These are phyloP conservation scores for Andrena marginata DNA, from an alignment of 2,888 invertebrate species.

Conservation along the genomic window DNA sequence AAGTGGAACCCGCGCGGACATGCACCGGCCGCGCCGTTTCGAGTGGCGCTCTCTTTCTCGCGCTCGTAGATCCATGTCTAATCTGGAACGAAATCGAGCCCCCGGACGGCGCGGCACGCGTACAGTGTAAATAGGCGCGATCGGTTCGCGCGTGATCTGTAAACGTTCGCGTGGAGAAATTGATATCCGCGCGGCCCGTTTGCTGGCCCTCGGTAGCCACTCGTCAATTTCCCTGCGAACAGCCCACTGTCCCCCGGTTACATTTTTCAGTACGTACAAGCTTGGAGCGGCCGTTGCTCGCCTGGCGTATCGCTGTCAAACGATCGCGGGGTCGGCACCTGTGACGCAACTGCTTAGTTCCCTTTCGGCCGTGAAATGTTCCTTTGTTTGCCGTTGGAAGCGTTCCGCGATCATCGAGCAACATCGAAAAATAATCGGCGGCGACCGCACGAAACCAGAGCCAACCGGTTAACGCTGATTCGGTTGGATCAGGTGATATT, in stretches of 20 bases:
- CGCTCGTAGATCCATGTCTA: not conserved
- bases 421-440: conserved; percentile 23
- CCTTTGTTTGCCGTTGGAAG: not conserved
- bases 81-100: not conserved
- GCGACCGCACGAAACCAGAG: conserved; percentile 70
- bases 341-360: not conserved
- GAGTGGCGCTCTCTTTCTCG: not conserved
- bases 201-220: not conserved
- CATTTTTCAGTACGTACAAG: not conserved
- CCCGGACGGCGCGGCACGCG: conserved; percentile 10
- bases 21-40: not conserved
- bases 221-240: conserved; percentile 25
- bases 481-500: conserved; percentile 51
- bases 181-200: conserved; percentile 28
- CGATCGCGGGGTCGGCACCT: not conserved
- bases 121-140: conserved; percentile 16
- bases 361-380: not conserved
- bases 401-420: not conserved
- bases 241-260: not conserved
- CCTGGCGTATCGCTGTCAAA: not conserved
- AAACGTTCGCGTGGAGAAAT: conserved; percentile 36
- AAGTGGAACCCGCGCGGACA: not conserved
- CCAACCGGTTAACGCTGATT: conserved; percentile 67
- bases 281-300: not conserved
- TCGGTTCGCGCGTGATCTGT: conserved; percentile 20